Conservation (phyloP, 2,888 invertebrate species). For the Portevinia maculata region DNA sequence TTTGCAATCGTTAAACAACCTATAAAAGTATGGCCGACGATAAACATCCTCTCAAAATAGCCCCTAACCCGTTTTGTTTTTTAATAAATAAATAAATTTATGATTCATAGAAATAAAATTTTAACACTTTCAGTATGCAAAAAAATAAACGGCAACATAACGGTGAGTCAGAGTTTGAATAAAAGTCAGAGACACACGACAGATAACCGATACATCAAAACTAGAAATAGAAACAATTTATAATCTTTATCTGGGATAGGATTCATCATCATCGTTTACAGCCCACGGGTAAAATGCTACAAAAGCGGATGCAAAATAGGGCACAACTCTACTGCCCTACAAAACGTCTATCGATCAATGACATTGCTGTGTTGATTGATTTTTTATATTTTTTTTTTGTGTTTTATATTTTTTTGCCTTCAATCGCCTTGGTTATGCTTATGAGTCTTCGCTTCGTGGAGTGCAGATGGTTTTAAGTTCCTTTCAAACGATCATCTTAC, state of each 20-base stretch:
- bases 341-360: slow-evolving; percentile 71
- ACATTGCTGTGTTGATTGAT: slow-evolving; percentile 65
- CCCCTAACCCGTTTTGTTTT: slow-evolving; percentile 40
- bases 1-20: slow-evolving; percentile 36
- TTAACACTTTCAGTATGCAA: slow-evolving; percentile 47
- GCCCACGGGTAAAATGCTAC: slow-evolving; percentile 47
- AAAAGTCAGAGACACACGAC: slow-evolving; percentile 25
- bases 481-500: slow-evolving; percentile 69
- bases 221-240: slow-evolving; percentile 51
- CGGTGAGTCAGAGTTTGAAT: slow-evolving; percentile 13
- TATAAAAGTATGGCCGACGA: slow-evolving; percentile 40
- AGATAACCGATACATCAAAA: slow-evolving; percentile 43
- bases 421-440: slow-evolving; percentile 19
- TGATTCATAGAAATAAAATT: slow-evolving; percentile 54
- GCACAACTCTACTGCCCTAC: slow-evolving; percentile 68
- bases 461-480: slow-evolving; percentile 66
- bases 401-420: neutral
- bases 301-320: slow-evolving; percentile 63
- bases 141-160: slow-evolving; percentile 37
- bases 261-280: slow-evolving; percentile 42
- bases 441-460: slow-evolving; percentile 29
- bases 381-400: slow-evolving; percentile 23
- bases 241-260: slow-evolving; percentile 46
- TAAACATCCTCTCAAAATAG: slow-evolving; percentile 59
- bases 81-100: slow-evolving; percentile 26